Percentiles rank a stretch among this genome's conserved stretches.
Evolutionary conservation across 2,113 vertebrate genomes (phyloP).

Genomic region (Mugil cephalus): DNA sequence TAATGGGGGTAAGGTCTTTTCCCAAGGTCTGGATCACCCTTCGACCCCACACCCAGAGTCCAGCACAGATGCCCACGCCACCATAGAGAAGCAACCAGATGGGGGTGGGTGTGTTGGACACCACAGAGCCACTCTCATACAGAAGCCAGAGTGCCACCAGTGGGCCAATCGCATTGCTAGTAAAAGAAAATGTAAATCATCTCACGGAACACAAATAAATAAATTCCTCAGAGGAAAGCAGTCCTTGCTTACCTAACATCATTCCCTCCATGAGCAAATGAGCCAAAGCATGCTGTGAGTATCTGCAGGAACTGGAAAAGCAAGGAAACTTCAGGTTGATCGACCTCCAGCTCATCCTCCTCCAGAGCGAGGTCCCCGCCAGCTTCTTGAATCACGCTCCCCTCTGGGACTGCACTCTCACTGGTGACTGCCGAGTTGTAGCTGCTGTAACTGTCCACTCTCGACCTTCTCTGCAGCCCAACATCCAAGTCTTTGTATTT

Average conservation of each 20-base stretch:
- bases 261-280: conserved; percentile 97
- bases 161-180: conserved; percentile 96
- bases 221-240: neutral
- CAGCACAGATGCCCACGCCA: conserved; percentile 91
- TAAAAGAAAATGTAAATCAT: conserved; percentile 8
- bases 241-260: conserved; percentile 90
- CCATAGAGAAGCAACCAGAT: conserved; percentile 96
- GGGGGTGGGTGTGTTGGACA: conserved; percentile 86
- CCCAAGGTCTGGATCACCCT: conserved; percentile 98
- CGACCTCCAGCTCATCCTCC: conserved; percentile 91
- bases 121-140: conserved; percentile 85
- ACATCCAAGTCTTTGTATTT: conserved; percentile 83
- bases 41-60: conserved; percentile 97
- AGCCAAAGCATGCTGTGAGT: conserved; percentile 96
- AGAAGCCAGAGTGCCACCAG: conserved; percentile 93
- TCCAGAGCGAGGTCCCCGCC: conserved; percentile 78
- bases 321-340: conserved; percentile 90
- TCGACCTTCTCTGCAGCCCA: conserved; percentile 84
- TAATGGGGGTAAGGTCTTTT: conserved; percentile 96
- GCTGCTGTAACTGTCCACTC: conserved; percentile 95
- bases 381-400: conserved; percentile 66
- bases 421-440: conserved; percentile 90
- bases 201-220: neutral
- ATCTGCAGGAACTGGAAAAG: conserved; percentile 98
- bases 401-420: conserved; percentile 53